These are phyloP conservation scores for Oikopleura vanhoeffeni DNA, from an alignment of 23 tunicate genomes.

Conservation along the genomic window DNA sequence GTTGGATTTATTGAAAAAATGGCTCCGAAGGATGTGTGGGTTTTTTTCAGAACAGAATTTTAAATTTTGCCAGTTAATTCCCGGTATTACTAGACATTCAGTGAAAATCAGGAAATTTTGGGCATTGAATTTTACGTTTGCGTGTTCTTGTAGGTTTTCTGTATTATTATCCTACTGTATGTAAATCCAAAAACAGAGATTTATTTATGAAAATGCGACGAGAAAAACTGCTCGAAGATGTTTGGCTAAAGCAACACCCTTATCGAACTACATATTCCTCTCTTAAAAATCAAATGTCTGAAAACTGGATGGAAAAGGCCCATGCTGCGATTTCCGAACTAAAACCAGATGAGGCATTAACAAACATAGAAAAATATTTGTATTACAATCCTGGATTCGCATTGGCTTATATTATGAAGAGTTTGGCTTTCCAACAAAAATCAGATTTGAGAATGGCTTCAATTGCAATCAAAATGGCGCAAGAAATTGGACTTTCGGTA, in stretches of 20 bases:
- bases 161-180: too few relatives aligned
- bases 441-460: neutral
- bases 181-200: too few relatives aligned
- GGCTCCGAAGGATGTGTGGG: too few relatives aligned
- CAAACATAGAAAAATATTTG: neutral
- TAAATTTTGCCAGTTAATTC: too few relatives aligned
- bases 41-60: too few relatives aligned
- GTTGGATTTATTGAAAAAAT: too few relatives aligned
- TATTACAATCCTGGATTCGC: neutral
- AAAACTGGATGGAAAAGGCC: neutral
- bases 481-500: neutral
- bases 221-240: neutral
- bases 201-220: neutral
- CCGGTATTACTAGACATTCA: too few relatives aligned
- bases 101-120: too few relatives aligned
- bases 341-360: neutral
- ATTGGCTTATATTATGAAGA: neutral
- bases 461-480: neutral
- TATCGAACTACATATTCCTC: neutral
- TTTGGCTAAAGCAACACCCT: conserved; percentile 3
- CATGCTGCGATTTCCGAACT: neutral
- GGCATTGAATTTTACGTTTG: too few relatives aligned
- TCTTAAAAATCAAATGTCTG: neutral
- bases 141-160: too few relatives aligned
- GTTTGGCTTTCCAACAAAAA: neutral